Percentiles rank a stretch among this genome's conserved stretches.
These are phyloP conservation scores for Tapera naevia DNA, from an alignment of 2,797 vertebrate species.

Conservation along the genomic window DNA sequence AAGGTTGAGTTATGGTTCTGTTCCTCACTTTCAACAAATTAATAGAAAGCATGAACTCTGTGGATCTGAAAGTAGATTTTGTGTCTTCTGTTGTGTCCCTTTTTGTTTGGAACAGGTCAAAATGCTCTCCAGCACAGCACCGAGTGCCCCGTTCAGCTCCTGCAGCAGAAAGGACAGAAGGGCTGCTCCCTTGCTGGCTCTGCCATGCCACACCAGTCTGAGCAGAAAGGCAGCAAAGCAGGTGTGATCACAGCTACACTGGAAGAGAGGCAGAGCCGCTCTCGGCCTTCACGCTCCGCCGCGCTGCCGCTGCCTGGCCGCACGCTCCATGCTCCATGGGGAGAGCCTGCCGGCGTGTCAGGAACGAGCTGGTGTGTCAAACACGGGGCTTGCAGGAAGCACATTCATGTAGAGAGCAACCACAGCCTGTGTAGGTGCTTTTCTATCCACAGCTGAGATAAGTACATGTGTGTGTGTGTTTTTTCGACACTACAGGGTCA, in stretches of 20 bases:
- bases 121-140: too few relatives aligned
- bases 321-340: not conserved
- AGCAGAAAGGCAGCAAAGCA: not conserved
- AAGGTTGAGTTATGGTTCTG: not conserved
- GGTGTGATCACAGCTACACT: accelerated
- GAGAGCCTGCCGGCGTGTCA: not conserved
- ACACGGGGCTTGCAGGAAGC: not conserved
- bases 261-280: not conserved
- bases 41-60: not conserved
- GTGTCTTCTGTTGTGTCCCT: not conserved
- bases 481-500: not conserved
- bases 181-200: not conserved
- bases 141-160: not conserved
- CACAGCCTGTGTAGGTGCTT: not conserved
- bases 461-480: accelerated
- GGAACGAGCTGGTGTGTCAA: too few relatives aligned
- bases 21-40: not conserved
- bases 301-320: not conserved
- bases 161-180: not conserved
- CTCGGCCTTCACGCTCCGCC: not conserved
- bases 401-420: accelerated
- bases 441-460: not conserved
- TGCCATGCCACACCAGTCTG: accelerated
- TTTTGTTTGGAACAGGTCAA: not conserved
- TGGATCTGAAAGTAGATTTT: not conserved